phyloP scores from a whole-genome alignment of 2,113 vertebrate genomes.

The Eublepharis macularius region DNA sequence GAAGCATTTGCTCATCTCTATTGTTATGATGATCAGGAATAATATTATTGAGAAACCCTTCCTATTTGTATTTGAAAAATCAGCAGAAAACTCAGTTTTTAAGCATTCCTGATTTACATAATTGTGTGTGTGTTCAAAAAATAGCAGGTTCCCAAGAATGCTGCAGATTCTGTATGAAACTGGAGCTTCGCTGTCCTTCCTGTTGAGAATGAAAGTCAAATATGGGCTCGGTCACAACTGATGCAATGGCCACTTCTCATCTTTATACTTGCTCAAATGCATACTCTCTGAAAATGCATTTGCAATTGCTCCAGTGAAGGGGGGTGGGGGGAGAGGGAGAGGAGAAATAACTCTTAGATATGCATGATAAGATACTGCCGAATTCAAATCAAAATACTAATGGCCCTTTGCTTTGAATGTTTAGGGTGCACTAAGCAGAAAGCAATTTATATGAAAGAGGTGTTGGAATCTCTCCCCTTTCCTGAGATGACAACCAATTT shows the following conservation, averaged over 20 bases:
- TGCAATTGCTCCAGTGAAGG: conserved; percentile 1
- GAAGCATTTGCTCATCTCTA: no score
- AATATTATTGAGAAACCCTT: no score
- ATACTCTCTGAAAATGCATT: background rate
- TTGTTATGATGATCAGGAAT: no score
- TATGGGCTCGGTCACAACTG: background rate
- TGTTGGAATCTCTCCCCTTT: conserved; percentile 9
- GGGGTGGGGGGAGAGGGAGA: background rate
- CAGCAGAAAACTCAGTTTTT: no score
- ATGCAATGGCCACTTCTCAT: conserved; percentile 9
- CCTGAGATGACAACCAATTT: conserved; percentile 31
- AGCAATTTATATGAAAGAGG: background rate
- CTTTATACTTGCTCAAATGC: conserved; percentile 1
- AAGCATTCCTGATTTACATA: no score
- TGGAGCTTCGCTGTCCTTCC: background rate
- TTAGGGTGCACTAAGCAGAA: background rate
- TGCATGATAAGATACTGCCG: background rate
- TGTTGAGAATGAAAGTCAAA: conserved; percentile 31
- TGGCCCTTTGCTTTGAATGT: background rate
- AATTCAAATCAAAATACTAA: conserved; percentile 27
- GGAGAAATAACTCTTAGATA: conserved; percentile 10
- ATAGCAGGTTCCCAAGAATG: background rate
- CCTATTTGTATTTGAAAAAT: no score
- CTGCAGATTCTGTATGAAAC: background rate
- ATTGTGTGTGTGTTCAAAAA: no score